Evolutionary conservation across 2,888 invertebrate species (phyloP), one percentile per base, ranked within the genome.

Genomic region (Neria commutata): DNA sequence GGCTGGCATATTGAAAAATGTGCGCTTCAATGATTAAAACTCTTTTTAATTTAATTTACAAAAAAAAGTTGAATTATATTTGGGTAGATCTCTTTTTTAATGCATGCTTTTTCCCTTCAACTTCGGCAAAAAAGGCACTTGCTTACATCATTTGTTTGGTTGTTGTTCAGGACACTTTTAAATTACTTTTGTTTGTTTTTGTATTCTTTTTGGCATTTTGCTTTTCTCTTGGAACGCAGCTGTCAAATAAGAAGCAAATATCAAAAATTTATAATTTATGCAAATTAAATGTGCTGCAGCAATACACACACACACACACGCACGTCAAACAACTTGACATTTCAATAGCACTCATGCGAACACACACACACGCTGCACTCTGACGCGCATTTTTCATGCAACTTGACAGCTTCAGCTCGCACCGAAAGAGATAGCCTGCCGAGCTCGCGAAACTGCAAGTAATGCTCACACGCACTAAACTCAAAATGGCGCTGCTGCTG

Each of bases 281-380:
- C 60, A 68, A 68, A 68, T 68, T 62, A 67, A 66, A 68, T 69
- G 62, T 60, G 65, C 65, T 68, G 65, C 47, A 46, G 33, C 1
- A 17, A 40, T 16, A 54, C 52, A 42, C 52, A 24, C 21, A 3
- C 42, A 29, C 54, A 45, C 54, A 46, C 45, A 29, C 42, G 45
- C 45, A 42, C 50, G 48, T 66, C 37, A 56, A 53, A 53, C 48
- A 60, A 47, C 33, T 60, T 56, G 56, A 56, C 56, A 51, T 56
- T 24, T 46, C 46, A 51, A 45, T 56, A n/a, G 65, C 47, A 46
- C 46, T 1, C 23, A 40, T 16, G 46, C 52, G 25, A 37, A 24
- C 21, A 3, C 42, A 29, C 54, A 45, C 54, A 46, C 45, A 29
- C 42, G 45, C 45, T 56, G 25, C 42, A 54, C 16, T 6, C 25